phyloP scores from a whole-genome alignment of 2,113 vertebrate genomes.

The Mesitornis unicolor region DNA sequence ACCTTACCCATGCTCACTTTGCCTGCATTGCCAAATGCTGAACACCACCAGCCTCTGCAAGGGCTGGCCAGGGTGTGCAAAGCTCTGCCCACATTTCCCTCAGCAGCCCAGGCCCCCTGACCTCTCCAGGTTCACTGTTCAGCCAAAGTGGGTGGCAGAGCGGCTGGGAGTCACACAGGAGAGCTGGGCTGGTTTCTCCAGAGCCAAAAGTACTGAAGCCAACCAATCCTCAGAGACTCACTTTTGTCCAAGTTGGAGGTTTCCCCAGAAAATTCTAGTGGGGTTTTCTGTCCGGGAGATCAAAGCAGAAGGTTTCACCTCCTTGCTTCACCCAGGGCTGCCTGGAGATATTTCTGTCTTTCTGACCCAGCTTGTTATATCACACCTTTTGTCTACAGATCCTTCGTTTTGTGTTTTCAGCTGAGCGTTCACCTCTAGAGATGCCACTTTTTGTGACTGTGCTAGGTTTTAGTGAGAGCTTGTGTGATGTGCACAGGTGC shows the following conservation, averaged over 20 bases:
- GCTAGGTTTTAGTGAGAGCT: background rate
- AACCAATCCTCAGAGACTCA: background rate
- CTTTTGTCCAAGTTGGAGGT: background rate
- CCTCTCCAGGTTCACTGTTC: background rate
- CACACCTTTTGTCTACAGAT: background rate
- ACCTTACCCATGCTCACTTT: background rate
- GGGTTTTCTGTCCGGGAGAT: background rate
- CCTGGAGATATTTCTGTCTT: background rate
- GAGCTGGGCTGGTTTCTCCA: background rate
- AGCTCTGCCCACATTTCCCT: fast-evolving
- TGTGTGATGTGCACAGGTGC: fast-evolving
- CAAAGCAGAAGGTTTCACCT: background rate
- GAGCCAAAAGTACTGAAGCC: background rate
- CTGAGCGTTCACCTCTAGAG: background rate
- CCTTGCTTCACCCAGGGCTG: background rate
- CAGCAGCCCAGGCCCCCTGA: background rate
- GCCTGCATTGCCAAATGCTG: background rate
- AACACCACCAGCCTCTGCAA: background rate
- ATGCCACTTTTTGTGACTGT: background rate
- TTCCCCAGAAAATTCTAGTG: background rate
- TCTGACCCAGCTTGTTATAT: background rate
- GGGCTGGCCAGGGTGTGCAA: fast-evolving
- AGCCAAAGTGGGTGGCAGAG: background rate
- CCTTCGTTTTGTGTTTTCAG: background rate
- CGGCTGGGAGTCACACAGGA: background rate